A percentile compares a stretch with the other conserved stretches of the same genome.
Conservation (phyloP, 2,113 vertebrate genomes). For the Lipophrys pholis region DNA sequence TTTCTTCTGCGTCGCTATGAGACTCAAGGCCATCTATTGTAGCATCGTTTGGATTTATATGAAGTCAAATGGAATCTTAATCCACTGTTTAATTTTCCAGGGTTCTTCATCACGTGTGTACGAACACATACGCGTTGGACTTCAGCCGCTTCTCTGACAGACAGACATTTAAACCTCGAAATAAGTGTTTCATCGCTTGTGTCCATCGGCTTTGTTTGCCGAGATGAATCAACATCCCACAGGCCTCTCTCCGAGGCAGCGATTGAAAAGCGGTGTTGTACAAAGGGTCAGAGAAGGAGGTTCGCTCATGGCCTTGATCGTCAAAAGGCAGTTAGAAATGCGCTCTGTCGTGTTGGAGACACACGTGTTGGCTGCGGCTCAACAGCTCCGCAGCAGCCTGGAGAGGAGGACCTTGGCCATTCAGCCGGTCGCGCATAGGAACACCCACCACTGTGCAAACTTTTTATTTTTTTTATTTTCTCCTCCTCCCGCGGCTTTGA, state of each 20-base stretch:
- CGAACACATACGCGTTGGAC: neutral
- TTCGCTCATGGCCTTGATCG: slow-evolving; percentile 49
- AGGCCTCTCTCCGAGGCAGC: slow-evolving; percentile 18
- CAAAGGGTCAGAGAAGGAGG: slow-evolving; percentile 55
- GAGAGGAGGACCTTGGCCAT: slow-evolving; percentile 56
- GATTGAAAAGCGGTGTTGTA: slow-evolving; percentile 42
- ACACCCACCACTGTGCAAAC: slow-evolving; percentile 25
- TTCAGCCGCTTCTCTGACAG: slow-evolving; percentile 2
- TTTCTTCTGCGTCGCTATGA: neutral
- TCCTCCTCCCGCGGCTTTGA: slow-evolving; percentile 3
- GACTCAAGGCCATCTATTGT: slow-evolving; percentile 12
- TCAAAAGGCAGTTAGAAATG: slow-evolving; percentile 41
- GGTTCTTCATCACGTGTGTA: neutral
- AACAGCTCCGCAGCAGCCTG: neutral
- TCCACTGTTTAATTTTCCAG: neutral
- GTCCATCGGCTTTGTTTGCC: slow-evolving; percentile 52
- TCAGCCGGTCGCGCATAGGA: slow-evolving; percentile 26
- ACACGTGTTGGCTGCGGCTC: slow-evolving; percentile 26
- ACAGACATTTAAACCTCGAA: slow-evolving; percentile 26
- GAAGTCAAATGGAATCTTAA: slow-evolving; percentile 3
- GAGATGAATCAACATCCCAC: slow-evolving; percentile 53
- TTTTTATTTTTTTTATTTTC: neutral
- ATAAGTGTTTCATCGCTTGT: slow-evolving; percentile 28
- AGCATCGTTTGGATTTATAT: neutral
- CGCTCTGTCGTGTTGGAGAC: neutral